Evolutionary conservation across 2,888 invertebrate species (phyloP), one percentile per base, ranked within the genome.

Genomic region (Thelaira solivaga): DNA sequence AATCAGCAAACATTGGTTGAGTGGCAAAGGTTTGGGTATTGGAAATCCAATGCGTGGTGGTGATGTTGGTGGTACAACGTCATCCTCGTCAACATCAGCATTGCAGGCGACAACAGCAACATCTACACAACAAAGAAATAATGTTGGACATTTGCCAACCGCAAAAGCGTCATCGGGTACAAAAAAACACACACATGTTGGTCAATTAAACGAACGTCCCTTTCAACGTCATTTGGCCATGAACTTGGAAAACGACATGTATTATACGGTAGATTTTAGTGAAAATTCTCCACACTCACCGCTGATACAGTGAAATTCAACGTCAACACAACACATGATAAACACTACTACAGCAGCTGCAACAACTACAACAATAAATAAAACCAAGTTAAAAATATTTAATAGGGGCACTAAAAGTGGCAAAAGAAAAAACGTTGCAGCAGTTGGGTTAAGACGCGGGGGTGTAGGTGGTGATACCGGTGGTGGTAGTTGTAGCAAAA

Each of bases 201-300:
- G 87, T 36, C 86, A 85, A 76, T 77, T 85, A 81, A 89, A 87
- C 34, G 87, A 87, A 74, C 81, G 90, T 36, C 89, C 90, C 10
- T 90, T 91, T 64, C 90, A 91, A 69, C 89, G 91, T 65, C 89
- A 90, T 81, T 86, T 91, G 84, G 91, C 91, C 68, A 90, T 92
- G 81, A 91, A 93, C 83, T 92, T 93, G 86, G 92, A 93, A 83
- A 92, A 93, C 24, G 94, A 94, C 85, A 93, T 94, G 92, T 94
- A 94, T 89, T 94, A 93, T 90, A 94, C 94, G 51, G 91, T 94
- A 82, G 94, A 94, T 89, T 93, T 94, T 90, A 93, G 93, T 86
- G 94, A 94, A 90, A 86, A 86, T 51, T 93, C 93, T 83, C 93
- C 93, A 88, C 93, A 92, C 86, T 93, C 93, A 16, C 94, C 94